Conservation (phyloP, 2,888 invertebrate genomes). For the Elmis aenea region DNA sequence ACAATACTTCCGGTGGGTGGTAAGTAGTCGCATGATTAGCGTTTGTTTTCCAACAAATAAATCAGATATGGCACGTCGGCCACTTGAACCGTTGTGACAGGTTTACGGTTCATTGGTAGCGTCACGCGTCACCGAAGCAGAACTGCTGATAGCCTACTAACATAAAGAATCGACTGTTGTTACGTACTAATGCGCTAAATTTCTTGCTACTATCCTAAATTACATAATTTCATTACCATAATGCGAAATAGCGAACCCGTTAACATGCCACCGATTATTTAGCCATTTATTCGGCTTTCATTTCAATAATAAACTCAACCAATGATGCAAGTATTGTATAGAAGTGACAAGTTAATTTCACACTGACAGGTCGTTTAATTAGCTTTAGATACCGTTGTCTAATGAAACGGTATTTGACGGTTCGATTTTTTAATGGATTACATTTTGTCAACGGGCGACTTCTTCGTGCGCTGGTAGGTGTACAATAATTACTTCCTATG, state of each 20-base stretch:
- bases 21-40: too few relatives aligned
- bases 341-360: constrained; percentile 27
- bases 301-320: constrained; percentile 19
- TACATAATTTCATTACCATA: constrained; percentile 9
- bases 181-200: not conserved
- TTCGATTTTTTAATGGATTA: constrained; percentile 15
- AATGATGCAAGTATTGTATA: constrained; percentile 14
- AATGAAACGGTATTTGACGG: constrained; percentile 7
- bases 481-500: too few relatives aligned
- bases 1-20: too few relatives aligned
- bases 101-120: constrained; percentile 20
- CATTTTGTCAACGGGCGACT: too few relatives aligned
- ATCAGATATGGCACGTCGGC: constrained; percentile 23
- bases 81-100: constrained; percentile 21
- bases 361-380: constrained; percentile 27
- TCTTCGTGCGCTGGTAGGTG: too few relatives aligned
- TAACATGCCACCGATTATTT: constrained; percentile 7
- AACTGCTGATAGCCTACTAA: constrained; percentile 13
- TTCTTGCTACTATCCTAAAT: not conserved
- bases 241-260: constrained; percentile 6
- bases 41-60: too few relatives aligned
- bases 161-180: constrained; percentile 7
- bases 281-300: constrained; percentile 11
- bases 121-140: constrained; percentile 22
- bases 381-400: constrained; percentile 18